Evolutionary conservation across 2,797 vertebrate species (phyloP).

Genomic region (Prionace glauca): DNA sequence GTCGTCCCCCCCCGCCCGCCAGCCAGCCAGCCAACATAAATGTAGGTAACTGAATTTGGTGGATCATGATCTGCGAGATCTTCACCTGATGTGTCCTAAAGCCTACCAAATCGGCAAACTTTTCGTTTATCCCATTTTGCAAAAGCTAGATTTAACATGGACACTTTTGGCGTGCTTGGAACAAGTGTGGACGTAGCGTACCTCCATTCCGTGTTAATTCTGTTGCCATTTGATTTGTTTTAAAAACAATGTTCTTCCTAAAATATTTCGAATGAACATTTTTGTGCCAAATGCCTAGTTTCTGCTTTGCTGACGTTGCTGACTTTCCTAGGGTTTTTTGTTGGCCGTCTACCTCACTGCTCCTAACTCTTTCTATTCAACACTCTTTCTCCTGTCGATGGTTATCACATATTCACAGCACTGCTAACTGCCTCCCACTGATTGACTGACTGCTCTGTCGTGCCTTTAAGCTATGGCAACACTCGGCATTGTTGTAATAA

Average conservation of each 20-base stretch:
- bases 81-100: neutral
- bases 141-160: neutral
- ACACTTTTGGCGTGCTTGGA: neutral
- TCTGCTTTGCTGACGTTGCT: slow-evolving; percentile 19
- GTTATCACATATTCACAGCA: slow-evolving; percentile 35
- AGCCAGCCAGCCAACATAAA: neutral
- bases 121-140: neutral
- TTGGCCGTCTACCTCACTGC: neutral
- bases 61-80: neutral
- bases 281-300: neutral
- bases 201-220: no score
- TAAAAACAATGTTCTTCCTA: neutral
- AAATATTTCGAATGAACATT: neutral
- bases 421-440: slow-evolving; percentile 28
- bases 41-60: neutral
- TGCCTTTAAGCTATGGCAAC: slow-evolving; percentile 31
- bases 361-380: neutral
- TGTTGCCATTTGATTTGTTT: no score
- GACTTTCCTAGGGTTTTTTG: neutral
- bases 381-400: neutral
- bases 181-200: neutral
- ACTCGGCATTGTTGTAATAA: slow-evolving; percentile 60
- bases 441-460: slow-evolving; percentile 35
- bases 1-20: no score
- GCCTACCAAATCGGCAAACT: neutral